Conservation (phyloP, 2,888 invertebrate genomes). For the Suillia variegata region DNA sequence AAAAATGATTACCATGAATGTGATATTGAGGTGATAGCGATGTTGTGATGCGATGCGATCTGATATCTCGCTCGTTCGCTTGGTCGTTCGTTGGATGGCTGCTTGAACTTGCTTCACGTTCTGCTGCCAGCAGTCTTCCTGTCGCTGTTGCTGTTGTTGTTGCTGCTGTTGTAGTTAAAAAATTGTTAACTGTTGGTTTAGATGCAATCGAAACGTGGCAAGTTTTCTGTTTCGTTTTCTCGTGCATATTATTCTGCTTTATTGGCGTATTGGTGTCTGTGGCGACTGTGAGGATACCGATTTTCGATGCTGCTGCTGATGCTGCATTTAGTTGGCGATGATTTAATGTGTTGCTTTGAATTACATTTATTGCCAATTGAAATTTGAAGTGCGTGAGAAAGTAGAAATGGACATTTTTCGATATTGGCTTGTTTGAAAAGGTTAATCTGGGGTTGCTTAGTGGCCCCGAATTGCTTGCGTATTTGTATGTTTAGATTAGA, state of each 20-base stretch:
- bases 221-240: constrained; percentile 9
- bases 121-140: background rate
- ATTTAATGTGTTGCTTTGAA: constrained; percentile 60
- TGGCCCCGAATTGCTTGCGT: too few species aligned
- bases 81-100: too few species aligned
- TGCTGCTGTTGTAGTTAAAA: constrained; percentile 13
- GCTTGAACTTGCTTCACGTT: too few species aligned
- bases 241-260: background rate
- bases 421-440: constrained; percentile 31
- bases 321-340: constrained; percentile 35
- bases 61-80: background rate
- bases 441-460: constrained; percentile 28
- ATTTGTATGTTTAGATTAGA: too few species aligned
- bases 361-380: constrained; percentile 60
- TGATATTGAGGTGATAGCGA: constrained; percentile 3
- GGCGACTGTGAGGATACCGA: background rate
- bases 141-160: background rate
- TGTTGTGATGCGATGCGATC: constrained; percentile 1
- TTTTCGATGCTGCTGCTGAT: too few species aligned
- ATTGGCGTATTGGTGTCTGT: background rate
- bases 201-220: constrained; percentile 16
- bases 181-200: constrained; percentile 23
- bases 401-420: constrained; percentile 47
- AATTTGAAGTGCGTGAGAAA: constrained; percentile 60
- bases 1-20: background rate